Evolutionary conservation across 2,797 vertebrate genomes (phyloP), one percentile per base, ranked within the genome.

Genomic region (Lateolabrax maculatus): DNA sequence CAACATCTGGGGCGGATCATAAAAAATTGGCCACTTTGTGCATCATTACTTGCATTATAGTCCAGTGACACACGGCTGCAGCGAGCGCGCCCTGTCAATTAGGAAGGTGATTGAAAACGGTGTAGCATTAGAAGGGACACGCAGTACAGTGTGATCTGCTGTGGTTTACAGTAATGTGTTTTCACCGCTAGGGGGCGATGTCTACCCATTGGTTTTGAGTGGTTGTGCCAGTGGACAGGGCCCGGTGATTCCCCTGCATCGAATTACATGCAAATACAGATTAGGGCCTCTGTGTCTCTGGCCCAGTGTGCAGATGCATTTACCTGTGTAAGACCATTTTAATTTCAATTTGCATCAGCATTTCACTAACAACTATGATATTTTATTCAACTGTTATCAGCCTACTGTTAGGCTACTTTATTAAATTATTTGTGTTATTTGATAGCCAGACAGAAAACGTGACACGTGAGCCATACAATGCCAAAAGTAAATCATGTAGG

Each of bases 1-100:
- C 66, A 79, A 87, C 91, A 95, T 96, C 94, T 96, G 94, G 92
- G 93, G 79, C 55, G 57, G 89, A 93, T 93, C 89, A 94, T 86
- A 44, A 63, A n/a, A 73, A 74, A 85, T 27, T 68, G 68, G 56
- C 44, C 81, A 76, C 80, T 85, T 91, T 88, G 75, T 79, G 78
- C 69, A 71, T 71, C 53, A 84, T 84, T 85, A 75, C 72, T 85
- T 73, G 56, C 44, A 70, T 72, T 75, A 80, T 58, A 66, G 57
- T 76, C 70, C 75, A 62, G 16, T 53, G 75, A 76, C 36, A 65
- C 62, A 53, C 79, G 75, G 87, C 78, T 71, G 71, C 75, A 81
- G 46, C 52, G 44, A 78, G 77, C 58, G 21, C 6, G 61, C 36
- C 15, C 75, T 51, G 81, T 79, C 75, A 79, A 37, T 88, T 87